Percentiles rank a stretch among this genome's conserved stretches.
Evolutionary conservation across 1,140 invertebrate species (phyloP).

Genomic region (Rhopalosiphum maidis): DNA sequence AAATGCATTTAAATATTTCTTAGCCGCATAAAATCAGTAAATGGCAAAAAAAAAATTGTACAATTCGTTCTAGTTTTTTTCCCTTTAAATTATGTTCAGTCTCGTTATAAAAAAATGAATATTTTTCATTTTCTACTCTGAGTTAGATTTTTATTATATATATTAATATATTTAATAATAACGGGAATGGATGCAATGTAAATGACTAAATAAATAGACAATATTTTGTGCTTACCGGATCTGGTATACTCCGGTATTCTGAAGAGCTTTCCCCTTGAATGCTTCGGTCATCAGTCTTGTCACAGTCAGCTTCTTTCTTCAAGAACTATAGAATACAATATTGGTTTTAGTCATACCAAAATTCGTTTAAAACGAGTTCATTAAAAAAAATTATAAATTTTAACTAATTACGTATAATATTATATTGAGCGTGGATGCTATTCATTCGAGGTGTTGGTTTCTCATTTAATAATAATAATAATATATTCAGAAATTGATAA

Average conservation of each 20-base stretch:
- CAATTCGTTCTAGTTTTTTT: neutral
- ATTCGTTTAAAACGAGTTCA: neutral
- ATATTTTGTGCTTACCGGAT: constrained; percentile 72
- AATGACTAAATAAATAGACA: neutral
- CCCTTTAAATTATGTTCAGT: constrained; percentile 31
- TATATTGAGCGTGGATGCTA: neutral
- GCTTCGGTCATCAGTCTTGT: constrained; percentile 74
- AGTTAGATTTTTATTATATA: neutral
- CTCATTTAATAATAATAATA: neutral
- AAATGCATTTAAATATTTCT: constrained; percentile 16
- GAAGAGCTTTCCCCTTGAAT: constrained; percentile 72
- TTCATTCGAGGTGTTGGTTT: neutral
- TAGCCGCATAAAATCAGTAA: neutral
- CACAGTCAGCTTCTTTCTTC: constrained; percentile 88
- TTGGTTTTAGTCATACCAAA: neutral
- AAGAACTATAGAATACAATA: constrained; percentile 72
- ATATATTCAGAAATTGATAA: neutral
- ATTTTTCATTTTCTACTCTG: neutral
- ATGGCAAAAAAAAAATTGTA: neutral
- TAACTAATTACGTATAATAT: neutral
- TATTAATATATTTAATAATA: constrained; percentile 11
- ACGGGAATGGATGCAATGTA: neutral
- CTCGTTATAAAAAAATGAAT: neutral
- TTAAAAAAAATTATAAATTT: neutral
- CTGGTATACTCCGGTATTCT: constrained; percentile 78